These are phyloP conservation scores for Conger conger DNA, from an alignment of 2,113 vertebrate species.

Conservation along the genomic window DNA sequence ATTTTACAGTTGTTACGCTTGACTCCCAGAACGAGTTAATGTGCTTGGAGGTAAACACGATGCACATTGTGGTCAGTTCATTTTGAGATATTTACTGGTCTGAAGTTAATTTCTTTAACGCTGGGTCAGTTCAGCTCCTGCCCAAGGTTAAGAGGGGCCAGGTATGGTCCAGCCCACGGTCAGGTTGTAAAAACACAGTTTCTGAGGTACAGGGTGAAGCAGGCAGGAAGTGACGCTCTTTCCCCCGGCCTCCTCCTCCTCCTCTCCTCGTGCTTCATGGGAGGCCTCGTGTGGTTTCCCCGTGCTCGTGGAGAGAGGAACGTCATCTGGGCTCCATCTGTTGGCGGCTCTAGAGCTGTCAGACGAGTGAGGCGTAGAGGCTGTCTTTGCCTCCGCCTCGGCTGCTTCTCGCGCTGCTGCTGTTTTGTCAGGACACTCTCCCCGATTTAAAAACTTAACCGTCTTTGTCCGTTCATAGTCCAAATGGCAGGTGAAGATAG, in stretches of 20 bases:
- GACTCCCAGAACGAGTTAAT: too few relatives aligned
- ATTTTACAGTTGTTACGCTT: too few relatives aligned
- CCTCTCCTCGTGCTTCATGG: constrained; percentile 30
- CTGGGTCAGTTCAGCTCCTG: background rate
- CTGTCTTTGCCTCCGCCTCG: background rate
- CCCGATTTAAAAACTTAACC: too few relatives aligned
- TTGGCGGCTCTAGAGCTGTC: constrained; percentile 42
- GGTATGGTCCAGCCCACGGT: too few relatives aligned
- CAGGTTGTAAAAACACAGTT: background rate
- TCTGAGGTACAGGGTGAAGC: background rate
- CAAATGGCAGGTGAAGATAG: background rate
- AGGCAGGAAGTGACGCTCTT: background rate
- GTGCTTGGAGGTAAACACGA: too few relatives aligned
- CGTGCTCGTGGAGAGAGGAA: constrained; percentile 42
- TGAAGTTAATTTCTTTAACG: background rate
- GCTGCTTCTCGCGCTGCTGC: background rate
- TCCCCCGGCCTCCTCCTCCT: background rate
- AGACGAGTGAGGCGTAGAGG: constrained; percentile 28
- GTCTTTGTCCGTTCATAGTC: background rate
- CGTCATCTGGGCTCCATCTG: constrained; percentile 65
- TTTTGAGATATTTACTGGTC: background rate
- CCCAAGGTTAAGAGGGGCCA: background rate
- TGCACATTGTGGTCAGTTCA: too few relatives aligned
- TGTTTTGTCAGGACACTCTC: background rate
- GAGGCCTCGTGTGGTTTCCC: constrained; percentile 48